phyloP scores from a whole-genome alignment of 2,888 invertebrate genomes.

The Cosmia pyralina region DNA sequence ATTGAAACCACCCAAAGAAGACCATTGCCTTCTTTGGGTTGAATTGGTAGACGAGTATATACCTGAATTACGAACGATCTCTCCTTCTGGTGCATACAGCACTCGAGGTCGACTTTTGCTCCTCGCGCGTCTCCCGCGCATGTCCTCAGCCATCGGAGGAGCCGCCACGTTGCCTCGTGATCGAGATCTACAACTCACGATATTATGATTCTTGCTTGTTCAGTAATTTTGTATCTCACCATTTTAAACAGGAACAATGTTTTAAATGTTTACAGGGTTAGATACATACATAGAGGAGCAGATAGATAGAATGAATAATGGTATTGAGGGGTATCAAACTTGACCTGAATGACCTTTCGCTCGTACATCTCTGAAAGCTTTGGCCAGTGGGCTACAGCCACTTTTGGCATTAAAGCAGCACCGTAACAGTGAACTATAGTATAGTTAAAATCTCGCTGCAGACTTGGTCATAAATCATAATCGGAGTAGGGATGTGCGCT shows the following conservation, averaged over 20 bases:
- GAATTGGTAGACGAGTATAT: not conserved
- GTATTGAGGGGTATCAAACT: not conserved
- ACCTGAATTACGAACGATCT: slow-evolving; percentile 94
- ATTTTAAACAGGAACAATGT: not conserved
- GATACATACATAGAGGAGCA: not conserved
- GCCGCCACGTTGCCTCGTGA: slow-evolving; percentile 86
- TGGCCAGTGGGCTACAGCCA: not conserved
- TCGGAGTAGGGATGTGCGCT: too few relatives aligned
- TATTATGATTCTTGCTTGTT: slow-evolving; percentile 11
- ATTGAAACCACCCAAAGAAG: too few relatives aligned
- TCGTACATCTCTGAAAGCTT: not conserved
- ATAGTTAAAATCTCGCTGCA: too few relatives aligned
- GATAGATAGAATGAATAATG: not conserved
- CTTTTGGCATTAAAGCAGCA: not conserved
- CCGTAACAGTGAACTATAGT: too few relatives aligned
- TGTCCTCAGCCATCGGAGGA: slow-evolving; percentile 81
- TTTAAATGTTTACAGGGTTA: not conserved
- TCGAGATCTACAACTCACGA: slow-evolving; percentile 75
- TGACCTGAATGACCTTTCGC: not conserved
- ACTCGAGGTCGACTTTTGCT: slow-evolving; percentile 96
- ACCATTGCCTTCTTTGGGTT: too few relatives aligned
- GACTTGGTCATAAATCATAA: too few relatives aligned
- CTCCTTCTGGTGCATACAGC: slow-evolving; percentile 95
- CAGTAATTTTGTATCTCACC: not conserved
- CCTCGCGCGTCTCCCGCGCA: slow-evolving; percentile 91